Base-by-base conservation (phyloP, 30 jellyfish, hydroid and myxozoan genomes). In the Catostylus mosaicus region DNA sequence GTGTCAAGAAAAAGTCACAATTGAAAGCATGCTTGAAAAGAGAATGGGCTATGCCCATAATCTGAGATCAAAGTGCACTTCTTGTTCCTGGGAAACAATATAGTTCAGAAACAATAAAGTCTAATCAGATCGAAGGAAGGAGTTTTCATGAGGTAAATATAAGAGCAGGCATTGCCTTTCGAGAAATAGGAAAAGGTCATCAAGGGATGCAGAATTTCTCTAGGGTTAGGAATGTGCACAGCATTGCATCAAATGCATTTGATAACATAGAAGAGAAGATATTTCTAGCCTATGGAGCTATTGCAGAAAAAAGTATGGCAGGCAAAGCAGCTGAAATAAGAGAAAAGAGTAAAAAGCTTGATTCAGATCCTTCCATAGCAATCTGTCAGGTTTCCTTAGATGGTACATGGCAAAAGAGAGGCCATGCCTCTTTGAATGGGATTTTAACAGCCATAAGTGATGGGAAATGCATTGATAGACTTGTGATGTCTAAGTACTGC, bases 371-470 rank as follows among this genome's bases (percentile, higher is more conserved):
- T n/a, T n/a, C 37, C 23, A 57, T 77, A 24, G 30, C 30, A 30
- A 26, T 47, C 26, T 24, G 38, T 18, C 47, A 19, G 47, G 26
- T 40, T 46, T 67, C 84, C 14, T 51, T 45, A 30, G 87, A 65
- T 47, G 91, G 91, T 23, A 34, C 91, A 18, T 80, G 91, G 91
- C 91, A 80, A 57, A 80, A 78, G 75, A 67, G 88, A 47, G 95
- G 89, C 10, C 72, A 65, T 77, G 10, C 83, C 47, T 84, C 95
- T 18, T 38, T 84, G 71, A 72, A 72, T 62, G 95, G 90, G 4
- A 30, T 68, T 16, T 84, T 83, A 12, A 45, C 88, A 19, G 88
- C 94, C 10, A 40, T 73, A 23, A 62, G 73, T 26, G 48, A 71
- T 35, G 95, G 95, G 19, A 84, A 84, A 46, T 57, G 80, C 63